phyloP scores from a whole-genome alignment of 2,797 vertebrate genomes.

The Bucorvus abyssinicus region DNA sequence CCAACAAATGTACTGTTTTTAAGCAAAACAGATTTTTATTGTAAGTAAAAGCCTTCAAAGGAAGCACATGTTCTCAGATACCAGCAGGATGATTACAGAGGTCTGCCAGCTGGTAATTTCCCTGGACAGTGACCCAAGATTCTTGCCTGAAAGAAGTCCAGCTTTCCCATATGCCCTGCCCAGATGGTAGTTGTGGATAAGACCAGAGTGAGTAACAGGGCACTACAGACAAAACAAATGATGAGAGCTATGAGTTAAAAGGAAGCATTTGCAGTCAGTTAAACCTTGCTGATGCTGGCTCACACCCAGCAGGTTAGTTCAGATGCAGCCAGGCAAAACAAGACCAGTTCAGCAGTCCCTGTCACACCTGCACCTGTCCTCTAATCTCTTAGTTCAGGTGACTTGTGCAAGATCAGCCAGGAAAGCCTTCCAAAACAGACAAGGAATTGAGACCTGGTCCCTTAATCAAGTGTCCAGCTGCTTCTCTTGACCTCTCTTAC shows the following conservation, averaged over 20 bases:
- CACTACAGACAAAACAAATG: neutral
- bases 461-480: neutral
- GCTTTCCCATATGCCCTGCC: conserved; percentile 7
- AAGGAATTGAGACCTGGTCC: neutral
- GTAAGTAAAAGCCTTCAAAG: neutral
- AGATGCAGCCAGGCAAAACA: neutral
- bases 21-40: neutral
- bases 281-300: neutral
- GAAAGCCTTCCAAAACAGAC: neutral
- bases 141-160: neutral
- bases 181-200: conserved; percentile 20
- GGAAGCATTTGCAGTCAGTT: neutral
- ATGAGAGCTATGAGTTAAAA: neutral
- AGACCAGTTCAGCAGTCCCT: neutral
- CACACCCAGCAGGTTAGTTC: neutral
- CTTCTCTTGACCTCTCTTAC: neutral
- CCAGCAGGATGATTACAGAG: neutral
- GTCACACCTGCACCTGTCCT: neutral
- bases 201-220: neutral
- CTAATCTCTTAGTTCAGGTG: neutral
- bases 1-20: neutral
- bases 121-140: neutral
- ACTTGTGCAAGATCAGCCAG: neutral
- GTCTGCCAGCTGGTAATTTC: neutral
- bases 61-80: neutral